A percentile compares a stretch with the other conserved stretches of the same genome.
phyloP scores from a whole-genome alignment of 2,113 vertebrate species.

The Taxidea taxus region DNA sequence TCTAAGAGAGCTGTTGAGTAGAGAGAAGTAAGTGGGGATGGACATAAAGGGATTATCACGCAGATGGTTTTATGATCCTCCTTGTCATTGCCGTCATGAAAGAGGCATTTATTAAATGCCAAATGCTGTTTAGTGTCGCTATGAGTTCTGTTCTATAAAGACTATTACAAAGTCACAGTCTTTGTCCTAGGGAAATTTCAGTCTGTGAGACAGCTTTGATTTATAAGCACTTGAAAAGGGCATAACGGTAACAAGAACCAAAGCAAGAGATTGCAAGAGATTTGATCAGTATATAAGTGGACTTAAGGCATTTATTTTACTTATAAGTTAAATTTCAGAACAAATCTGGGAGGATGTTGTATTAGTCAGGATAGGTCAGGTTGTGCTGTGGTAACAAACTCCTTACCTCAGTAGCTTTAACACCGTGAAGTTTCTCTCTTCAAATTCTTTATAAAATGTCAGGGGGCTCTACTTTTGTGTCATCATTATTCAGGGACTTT shows the following conservation, averaged over 20 bases:
- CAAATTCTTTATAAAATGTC: neutral
- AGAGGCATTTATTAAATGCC: slow-evolving; percentile 12
- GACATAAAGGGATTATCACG: neutral
- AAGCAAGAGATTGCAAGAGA: neutral
- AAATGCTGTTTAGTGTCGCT: neutral
- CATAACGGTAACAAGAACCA: neutral
- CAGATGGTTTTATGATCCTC: neutral
- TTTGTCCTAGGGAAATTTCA: neutral
- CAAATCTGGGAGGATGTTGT: neutral
- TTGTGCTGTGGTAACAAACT: neutral
- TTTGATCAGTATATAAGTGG: neutral
- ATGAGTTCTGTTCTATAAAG: neutral
- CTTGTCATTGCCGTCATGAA: neutral
- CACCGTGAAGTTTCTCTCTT: neutral
- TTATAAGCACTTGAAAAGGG: neutral
- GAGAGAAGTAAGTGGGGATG: neutral
- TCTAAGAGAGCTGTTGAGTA: neutral
- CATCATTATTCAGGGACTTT: neutral
- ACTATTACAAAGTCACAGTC: neutral
- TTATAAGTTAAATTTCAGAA: neutral
- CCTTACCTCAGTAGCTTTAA: neutral
- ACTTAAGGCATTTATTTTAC: neutral
- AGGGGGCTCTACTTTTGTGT: neutral
- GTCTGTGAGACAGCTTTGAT: neutral
- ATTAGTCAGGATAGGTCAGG: neutral